Evolutionary conservation across 2,888 invertebrate genomes (phyloP), one percentile per base, ranked within the genome.

Genomic region (Mesorhabditis spiculigera): DNA sequence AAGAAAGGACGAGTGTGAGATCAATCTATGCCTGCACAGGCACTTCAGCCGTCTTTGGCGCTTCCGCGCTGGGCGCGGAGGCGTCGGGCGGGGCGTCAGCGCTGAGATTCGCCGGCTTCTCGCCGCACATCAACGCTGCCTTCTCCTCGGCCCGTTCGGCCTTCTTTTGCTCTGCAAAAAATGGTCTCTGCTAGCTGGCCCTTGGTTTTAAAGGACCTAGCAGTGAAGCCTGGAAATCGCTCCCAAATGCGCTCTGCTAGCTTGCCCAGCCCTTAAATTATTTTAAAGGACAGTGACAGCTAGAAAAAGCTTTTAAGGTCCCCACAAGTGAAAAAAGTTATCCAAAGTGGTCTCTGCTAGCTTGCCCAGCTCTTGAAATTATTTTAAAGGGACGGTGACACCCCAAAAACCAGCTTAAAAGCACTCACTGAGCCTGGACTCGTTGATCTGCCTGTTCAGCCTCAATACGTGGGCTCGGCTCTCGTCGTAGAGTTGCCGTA

Each of bases 131-230:
- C 58, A n/a, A 1, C 1, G 58, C 58, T 0, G 58, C 58, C 58
- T 50, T 50, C 58, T 50, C 58, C 58, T 50, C 58, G 58, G 58
- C 58, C n/a, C 58, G 58, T 3, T 50, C 58, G 58, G 58, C 58
- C n/a, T 50, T 50, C 58, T n/a, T 50, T n/a, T 13, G 58, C n/a
- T n/a, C 58, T 50, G 58, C 8, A 50, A 50, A 13, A 50, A 50
- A 50, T n/a, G 8, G 58, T 50, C 8, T 50, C 58, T 50, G 58
- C 8, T 50, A 50, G 8, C 8, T 1, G n/a, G 58, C 58, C n/a
- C 3, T 50, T 50, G n/a, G n/a, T 13, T 13, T 50, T 50, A 13
- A n/a, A n/a, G 58, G 8, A 50, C 50, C 13, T 50, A 50, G 6
- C 13, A 50, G n/a, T n/a, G 28, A 28, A 28, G 28, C 28, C 28